A percentile compares a stretch with the other conserved stretches of the same genome.
Evolutionary conservation across 2,888 invertebrate species (phyloP).

Genomic region (Amblyjoppa fuscipennis): DNA sequence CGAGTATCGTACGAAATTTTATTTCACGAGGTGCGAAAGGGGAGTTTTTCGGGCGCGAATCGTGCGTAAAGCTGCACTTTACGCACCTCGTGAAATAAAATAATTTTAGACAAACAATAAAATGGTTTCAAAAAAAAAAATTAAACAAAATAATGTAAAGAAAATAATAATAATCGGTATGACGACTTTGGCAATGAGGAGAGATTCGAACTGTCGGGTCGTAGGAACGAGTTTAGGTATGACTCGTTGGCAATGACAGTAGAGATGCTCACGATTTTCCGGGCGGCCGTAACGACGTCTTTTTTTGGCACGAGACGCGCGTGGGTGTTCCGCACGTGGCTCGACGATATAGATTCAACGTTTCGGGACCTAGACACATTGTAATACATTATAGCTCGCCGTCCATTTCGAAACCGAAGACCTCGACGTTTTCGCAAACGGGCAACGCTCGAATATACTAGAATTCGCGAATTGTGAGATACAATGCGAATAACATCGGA

Average conservation of each 20-base stretch:
- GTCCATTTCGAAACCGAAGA: background rate
- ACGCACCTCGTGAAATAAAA: no score
- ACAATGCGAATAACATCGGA: background rate
- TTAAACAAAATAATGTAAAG: no score
- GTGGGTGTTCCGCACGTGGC: constrained; percentile 69
- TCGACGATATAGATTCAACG: constrained; percentile 34
- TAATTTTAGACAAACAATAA: no score
- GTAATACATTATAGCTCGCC: constrained; percentile 52
- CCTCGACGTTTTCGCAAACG: constrained; percentile 3
- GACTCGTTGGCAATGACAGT: constrained; percentile 23
- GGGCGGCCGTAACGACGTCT: constrained; percentile 47
- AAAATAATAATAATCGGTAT: background rate
- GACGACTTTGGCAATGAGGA: constrained; percentile 16
- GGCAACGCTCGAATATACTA: background rate
- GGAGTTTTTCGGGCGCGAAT: no score
- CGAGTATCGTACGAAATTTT: no score
- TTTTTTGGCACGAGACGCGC: constrained; percentile 66
- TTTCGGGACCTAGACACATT: constrained; percentile 61
- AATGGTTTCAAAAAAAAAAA: no score
- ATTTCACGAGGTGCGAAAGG: no score
- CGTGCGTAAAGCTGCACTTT: no score
- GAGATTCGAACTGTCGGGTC: constrained; percentile 8
- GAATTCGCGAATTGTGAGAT: background rate
- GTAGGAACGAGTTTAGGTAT: background rate
- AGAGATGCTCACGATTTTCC: constrained; percentile 48